Evolutionary conservation across 2,797 vertebrate species (phyloP).

Genomic region (Rhynchonycteris naso): DNA sequence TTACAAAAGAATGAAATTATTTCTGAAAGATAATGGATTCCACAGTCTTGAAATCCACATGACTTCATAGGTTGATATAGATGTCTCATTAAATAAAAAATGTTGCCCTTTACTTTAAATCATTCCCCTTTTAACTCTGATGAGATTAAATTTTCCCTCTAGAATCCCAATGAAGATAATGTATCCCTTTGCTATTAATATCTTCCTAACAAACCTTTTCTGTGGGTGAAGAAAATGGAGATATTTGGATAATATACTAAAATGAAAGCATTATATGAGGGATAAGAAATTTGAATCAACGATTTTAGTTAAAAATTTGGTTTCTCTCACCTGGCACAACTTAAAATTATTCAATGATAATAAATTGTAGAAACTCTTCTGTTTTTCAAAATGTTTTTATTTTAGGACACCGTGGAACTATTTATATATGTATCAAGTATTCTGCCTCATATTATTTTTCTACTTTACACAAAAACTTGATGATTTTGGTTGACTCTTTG

Average conservation of each 20-base stretch:
- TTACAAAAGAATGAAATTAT: neutral
- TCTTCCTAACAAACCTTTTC: constrained; percentile 45
- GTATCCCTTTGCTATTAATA: constrained; percentile 48
- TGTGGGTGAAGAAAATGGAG: neutral
- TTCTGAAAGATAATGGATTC: constrained; percentile 63
- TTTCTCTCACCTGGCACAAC: constrained; percentile 48
- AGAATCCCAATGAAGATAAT: constrained; percentile 54
- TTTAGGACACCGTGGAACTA: constrained; percentile 63
- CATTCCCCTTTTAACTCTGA: constrained; percentile 20
- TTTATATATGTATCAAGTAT: constrained; percentile 81
- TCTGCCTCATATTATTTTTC: constrained; percentile 73
- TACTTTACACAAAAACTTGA: constrained; percentile 69
- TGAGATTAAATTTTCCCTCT: constrained; percentile 19
- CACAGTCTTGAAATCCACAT: neutral
- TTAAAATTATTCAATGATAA: constrained; percentile 79
- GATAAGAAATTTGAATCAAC: constrained; percentile 47
- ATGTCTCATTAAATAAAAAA: constrained; percentile 71
- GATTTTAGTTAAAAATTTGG: constrained; percentile 70
- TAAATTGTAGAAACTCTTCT: constrained; percentile 64
- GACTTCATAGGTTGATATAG: constrained; percentile 43
- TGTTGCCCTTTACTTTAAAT: constrained; percentile 41
- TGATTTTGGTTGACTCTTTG: constrained; percentile 78
- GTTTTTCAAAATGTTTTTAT: constrained; percentile 70
- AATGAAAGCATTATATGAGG: constrained; percentile 56
- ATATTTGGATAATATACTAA: constrained; percentile 45